phyloP scores from a whole-genome alignment of 2,797 vertebrate species.

The Urosaurus nigricauda region DNA sequence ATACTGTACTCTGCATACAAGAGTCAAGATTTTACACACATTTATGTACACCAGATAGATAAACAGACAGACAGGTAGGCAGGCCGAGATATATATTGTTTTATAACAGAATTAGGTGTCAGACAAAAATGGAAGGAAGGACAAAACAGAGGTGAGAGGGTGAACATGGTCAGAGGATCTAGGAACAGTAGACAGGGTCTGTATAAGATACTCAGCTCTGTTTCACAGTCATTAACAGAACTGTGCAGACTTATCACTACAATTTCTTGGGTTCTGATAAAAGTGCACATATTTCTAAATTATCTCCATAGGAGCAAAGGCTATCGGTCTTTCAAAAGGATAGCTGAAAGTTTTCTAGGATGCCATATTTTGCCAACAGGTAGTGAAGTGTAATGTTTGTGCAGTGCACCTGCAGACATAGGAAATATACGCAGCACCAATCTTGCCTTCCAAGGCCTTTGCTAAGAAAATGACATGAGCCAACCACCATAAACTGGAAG shows the following conservation, averaged over 20 bases:
- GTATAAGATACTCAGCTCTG: background rate
- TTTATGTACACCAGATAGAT: too few relatives aligned
- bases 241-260: background rate
- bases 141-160: background rate
- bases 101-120: background rate
- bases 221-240: background rate
- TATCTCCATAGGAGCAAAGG: background rate
- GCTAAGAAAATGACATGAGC: background rate
- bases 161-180: background rate
- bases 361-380: background rate
- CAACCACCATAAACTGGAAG: too few relatives aligned
- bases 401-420: background rate
- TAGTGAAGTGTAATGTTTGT: background rate
- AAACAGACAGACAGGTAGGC: background rate
- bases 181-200: background rate
- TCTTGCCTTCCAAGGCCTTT: background rate
- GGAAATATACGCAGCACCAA: background rate
- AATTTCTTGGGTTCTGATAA: background rate
- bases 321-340: background rate
- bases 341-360: background rate
- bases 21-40: too few relatives aligned
- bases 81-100: background rate
- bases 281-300: background rate
- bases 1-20: too few relatives aligned
- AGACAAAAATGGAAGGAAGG: background rate